Conservation (phyloP, 1,140 invertebrate species). For the Prorops nasuta region DNA sequence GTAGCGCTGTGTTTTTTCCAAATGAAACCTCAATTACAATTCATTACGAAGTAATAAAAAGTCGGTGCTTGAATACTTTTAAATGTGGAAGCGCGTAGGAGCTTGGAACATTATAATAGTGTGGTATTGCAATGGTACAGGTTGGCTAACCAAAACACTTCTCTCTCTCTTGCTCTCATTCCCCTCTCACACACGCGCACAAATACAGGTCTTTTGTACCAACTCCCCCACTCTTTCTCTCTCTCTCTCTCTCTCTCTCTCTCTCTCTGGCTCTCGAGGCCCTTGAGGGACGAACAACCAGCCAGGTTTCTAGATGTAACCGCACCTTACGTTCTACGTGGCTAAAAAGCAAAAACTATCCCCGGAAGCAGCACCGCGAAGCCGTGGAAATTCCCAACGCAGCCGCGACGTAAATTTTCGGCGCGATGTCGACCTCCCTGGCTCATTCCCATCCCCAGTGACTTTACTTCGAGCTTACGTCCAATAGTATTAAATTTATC, state of each 20-base stretch:
- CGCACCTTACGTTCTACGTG: conserved; percentile 24
- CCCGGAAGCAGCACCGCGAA: conserved; percentile 3
- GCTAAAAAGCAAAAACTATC: conserved; percentile 20
- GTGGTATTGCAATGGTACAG: conserved; percentile 1
- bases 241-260: not conserved
- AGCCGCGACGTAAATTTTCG: conserved; percentile 29
- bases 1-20: conserved; percentile 13
- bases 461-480: conserved; percentile 15
- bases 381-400: conserved; percentile 23
- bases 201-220: too few species aligned
- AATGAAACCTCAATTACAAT: conserved; percentile 26
- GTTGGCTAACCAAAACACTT: conserved; percentile 21
- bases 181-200: too few species aligned
- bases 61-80: conserved; percentile 18
- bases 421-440: conserved; percentile 11
- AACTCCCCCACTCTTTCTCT: too few species aligned
- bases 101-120: too few species aligned
- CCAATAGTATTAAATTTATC: too few species aligned
- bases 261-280: conserved; percentile 9
- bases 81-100: conserved; percentile 4
- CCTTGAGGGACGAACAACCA: conserved; percentile 16
- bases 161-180: too few species aligned
- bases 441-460: conserved; percentile 11
- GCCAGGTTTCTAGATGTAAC: conserved; percentile 23
- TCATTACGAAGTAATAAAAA: conserved; percentile 31